phyloP scores from a whole-genome alignment of 2,888 invertebrate species.

The Hecatera dysodea region DNA sequence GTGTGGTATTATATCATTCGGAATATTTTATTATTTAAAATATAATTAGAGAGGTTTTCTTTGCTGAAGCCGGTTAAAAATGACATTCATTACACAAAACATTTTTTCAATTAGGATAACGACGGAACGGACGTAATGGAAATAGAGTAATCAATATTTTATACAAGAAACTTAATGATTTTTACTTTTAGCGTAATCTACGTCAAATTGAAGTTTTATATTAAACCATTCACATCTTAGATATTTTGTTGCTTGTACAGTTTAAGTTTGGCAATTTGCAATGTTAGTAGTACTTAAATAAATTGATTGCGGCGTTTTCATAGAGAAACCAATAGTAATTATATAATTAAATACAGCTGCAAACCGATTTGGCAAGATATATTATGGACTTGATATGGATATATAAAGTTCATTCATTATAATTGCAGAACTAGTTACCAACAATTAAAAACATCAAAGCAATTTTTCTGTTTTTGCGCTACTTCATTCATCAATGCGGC shows the following conservation, averaged over 20 bases:
- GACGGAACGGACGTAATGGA: no score
- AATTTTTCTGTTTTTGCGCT: conserved; percentile 10
- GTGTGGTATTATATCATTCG: conserved; percentile 15
- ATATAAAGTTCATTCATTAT: conserved; percentile 20
- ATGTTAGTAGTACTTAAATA: neutral
- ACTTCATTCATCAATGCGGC: conserved; percentile 11
- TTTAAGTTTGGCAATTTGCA: conserved; percentile 24
- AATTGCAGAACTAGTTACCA: conserved; percentile 21
- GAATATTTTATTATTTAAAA: conserved; percentile 4
- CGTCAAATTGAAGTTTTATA: neutral
- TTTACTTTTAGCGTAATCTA: neutral
- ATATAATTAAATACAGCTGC: conserved; percentile 55
- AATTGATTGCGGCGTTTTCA: conserved; percentile 44
- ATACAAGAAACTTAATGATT: neutral
- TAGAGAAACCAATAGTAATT: conserved; percentile 42
- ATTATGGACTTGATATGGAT: conserved; percentile 20
- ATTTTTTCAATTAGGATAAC: neutral
- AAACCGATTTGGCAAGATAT: conserved; percentile 51
- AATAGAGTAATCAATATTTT: neutral
- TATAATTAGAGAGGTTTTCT: neutral
- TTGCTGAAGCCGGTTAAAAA: neutral
- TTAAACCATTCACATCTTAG: neutral
- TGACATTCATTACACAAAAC: neutral
- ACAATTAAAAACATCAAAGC: conserved; percentile 38
- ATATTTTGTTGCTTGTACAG: conserved; percentile 7